Percentiles rank a stretch among this genome's conserved stretches.
Conservation (phyloP, 2,888 invertebrate species). For the Teleogryllus oceanicus region DNA sequence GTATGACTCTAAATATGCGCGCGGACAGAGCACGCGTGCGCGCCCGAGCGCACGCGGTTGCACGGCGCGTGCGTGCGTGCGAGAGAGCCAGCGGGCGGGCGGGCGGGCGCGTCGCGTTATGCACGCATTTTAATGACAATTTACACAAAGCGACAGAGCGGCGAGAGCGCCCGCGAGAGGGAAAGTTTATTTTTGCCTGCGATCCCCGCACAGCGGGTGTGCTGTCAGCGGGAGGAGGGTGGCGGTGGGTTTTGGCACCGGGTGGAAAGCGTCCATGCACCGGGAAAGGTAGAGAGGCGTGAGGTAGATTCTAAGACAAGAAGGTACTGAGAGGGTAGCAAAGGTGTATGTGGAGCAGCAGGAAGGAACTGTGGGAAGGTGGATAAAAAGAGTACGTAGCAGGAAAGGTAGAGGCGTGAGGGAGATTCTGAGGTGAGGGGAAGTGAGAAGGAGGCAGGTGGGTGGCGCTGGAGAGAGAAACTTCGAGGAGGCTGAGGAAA, state of each 20-base stretch:
- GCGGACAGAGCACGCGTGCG: background rate
- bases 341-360: background rate
- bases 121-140: conserved; percentile 11
- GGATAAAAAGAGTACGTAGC: background rate
- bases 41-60: background rate
- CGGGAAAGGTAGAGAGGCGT: too few relatives aligned
- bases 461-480: too few relatives aligned
- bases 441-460: too few relatives aligned
- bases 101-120: background rate
- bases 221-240: background rate
- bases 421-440: too few relatives aligned
- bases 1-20: background rate
- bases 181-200: background rate
- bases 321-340: too few relatives aligned
- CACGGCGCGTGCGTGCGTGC: background rate
- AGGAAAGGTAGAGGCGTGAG: too few relatives aligned
- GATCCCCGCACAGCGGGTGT: background rate
- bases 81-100: background rate
- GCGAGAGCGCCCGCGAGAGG: background rate
- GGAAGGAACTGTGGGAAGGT: background rate
- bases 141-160: conserved; percentile 6
- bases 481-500: too few relatives aligned
- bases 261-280: background rate
- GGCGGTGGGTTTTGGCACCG: background rate
- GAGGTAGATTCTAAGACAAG: too few relatives aligned